A percentile compares a stretch with the other conserved stretches of the same genome.
Conservation (phyloP, 2,888 invertebrate species). For the Bibio marci region DNA sequence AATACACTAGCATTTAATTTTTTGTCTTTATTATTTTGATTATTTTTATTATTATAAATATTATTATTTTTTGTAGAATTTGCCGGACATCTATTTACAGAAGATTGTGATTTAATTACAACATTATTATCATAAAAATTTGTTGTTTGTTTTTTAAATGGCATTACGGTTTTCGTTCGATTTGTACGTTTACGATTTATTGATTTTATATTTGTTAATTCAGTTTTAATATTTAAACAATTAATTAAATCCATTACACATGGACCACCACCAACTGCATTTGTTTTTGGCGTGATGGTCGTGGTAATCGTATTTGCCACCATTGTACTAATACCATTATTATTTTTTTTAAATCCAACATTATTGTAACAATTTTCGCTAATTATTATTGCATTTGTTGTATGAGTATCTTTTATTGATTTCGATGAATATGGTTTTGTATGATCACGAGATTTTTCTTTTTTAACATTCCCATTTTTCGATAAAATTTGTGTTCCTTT, state of each 20-base stretch:
- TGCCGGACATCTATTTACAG: too few species aligned
- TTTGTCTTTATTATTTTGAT: neutral
- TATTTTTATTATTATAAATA: too few species aligned
- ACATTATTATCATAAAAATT: too few species aligned
- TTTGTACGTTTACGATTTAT: too few species aligned
- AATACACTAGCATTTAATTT: neutral
- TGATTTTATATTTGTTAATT: too few species aligned
- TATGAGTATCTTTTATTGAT: neutral
- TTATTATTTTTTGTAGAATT: too few species aligned
- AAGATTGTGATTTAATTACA: too few species aligned
- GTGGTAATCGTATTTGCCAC: neutral
- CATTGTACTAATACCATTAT: neutral
- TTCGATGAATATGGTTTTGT: neutral
- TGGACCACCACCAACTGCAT: too few species aligned
- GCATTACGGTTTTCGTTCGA: too few species aligned
- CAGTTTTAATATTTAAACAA: neutral
- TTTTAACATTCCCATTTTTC: constrained; percentile 14
- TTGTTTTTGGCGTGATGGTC: too few species aligned
- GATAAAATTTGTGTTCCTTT: constrained; percentile 26
- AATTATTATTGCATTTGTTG: neutral
- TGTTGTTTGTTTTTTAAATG: too few species aligned
- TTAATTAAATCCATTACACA: neutral
- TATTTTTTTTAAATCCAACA: neutral
- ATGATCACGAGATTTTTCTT: neutral
- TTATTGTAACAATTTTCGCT: too few species aligned